Evolutionary conservation across 2,888 invertebrate genomes (phyloP), one percentile per base, ranked within the genome.

Genomic region (Agrochola litura): DNA sequence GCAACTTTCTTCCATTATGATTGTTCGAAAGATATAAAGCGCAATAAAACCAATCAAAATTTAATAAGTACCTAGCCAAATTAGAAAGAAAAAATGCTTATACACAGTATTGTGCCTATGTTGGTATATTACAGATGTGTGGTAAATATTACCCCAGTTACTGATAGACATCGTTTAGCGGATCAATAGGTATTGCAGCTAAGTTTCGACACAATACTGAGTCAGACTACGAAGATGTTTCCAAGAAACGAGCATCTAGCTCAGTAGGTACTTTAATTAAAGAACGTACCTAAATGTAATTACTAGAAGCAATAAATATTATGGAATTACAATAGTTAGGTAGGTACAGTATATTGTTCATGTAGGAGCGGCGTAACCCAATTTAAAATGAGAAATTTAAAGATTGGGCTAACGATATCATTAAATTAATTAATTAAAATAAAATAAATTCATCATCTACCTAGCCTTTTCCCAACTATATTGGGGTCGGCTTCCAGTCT

Each of bases 151-250:
- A 83, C 65, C 76, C 64, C 76, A 84, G 83, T 76, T 79, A 71
- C 64, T 74, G 86, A 83, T 83, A 86, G 74, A n/a, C 49, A 86
- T 86, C 86, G 67, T 65, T 86, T 77, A 73, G 69, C 43, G 63
- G 56, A 76, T 72, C 73, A 78, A 85, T 80, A 75, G 78, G 80
- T 78, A 76, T 73, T 77, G 72, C 73, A 75, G 25, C 68, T 10
- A 54, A 54, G 76, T 86, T 86, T 58, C 85, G 60, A 78, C 79
- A 86, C 71, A 64, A 37, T 63, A 73, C 63, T 87, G 82, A 86
- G 63, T 84, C 82, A 85, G 63, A 76, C 56, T 46, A 52, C 49
- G 56, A 72, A 70, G 85, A 86, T 73, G 74, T 56, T 73, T 85
- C 46, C 41, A 72, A 73, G 68, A 68, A 82, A 73, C 60, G 30